These are phyloP conservation scores for Tylochromis polylepis DNA, from an alignment of 2,113 vertebrate species.

Conservation along the genomic window DNA sequence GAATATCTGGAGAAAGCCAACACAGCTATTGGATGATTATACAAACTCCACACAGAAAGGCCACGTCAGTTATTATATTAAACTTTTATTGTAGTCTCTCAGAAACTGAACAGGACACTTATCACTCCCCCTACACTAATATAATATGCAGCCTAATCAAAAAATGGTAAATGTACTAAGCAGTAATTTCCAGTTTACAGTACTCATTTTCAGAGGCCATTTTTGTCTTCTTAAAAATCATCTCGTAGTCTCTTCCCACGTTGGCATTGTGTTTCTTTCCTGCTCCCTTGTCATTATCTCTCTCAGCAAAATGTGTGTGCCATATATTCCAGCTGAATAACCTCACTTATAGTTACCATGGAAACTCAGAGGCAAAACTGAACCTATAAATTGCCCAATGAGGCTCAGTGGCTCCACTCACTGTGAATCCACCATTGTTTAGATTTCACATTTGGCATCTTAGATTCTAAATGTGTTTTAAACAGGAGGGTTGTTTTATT, in stretches of 20 bases:
- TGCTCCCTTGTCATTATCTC: constrained; percentile 26
- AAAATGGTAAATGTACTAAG: neutral
- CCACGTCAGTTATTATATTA: neutral
- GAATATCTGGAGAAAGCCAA: neutral
- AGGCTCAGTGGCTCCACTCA: constrained; percentile 41
- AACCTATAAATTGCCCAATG: constrained; percentile 71
- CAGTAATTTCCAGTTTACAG: neutral
- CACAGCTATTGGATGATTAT: neutral
- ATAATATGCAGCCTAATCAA: neutral
- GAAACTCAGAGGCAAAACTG: constrained; percentile 68
- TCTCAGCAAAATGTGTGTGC: constrained; percentile 40
- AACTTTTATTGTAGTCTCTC: neutral
- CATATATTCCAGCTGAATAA: constrained; percentile 64
- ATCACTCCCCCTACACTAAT: neutral
- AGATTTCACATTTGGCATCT: constrained; percentile 26
- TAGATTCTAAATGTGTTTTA: constrained; percentile 19
- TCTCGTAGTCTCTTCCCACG: neutral
- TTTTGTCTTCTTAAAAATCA: neutral
- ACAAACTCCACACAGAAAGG: neutral
- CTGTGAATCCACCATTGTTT: constrained; percentile 59
- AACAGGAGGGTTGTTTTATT: neutral
- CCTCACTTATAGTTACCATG: constrained; percentile 74
- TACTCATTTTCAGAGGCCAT: neutral
- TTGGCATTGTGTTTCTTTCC: constrained; percentile 18
- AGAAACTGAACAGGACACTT: neutral